Percentiles rank a stretch among this genome's conserved stretches.
phyloP scores from a whole-genome alignment of 1,140 invertebrate species.

The Leptinotarsa undecemlineata region DNA sequence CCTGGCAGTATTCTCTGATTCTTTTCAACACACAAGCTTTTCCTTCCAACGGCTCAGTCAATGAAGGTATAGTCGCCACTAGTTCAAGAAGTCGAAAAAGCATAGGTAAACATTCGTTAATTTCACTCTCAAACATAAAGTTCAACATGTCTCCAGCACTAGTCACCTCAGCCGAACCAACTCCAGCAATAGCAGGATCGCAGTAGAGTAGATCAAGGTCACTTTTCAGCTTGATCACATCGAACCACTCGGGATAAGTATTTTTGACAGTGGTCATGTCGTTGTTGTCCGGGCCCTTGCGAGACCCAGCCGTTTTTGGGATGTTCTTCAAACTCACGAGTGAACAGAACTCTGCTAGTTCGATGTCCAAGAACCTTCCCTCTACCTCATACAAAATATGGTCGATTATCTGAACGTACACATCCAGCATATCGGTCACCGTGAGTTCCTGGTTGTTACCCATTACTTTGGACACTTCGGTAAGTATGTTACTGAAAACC shows the following conservation, averaged over 20 bases:
- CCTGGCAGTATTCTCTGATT: background rate
- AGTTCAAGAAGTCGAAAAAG: conserved; percentile 15
- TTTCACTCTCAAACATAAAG: background rate
- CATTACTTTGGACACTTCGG: background rate
- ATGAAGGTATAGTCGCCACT: conserved; percentile 10
- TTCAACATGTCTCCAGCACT: background rate
- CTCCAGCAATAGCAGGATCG: conserved; percentile 7
- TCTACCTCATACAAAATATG: conserved; percentile 5
- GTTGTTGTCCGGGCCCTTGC: background rate
- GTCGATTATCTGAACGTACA: conserved; percentile 13
- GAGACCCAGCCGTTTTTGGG: background rate
- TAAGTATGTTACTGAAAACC: background rate
- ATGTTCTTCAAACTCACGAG: background rate
- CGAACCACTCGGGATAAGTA: conserved; percentile 7
- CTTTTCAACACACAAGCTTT: background rate
- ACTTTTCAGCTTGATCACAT: background rate
- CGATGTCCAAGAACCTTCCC: conserved; percentile 17
- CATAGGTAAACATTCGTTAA: background rate
- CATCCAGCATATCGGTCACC: conserved; percentile 4
- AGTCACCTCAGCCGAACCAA: background rate
- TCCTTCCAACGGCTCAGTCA: background rate
- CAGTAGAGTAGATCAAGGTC: conserved; percentile 15
- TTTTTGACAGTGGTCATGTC: background rate
- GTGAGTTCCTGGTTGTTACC: too few relatives aligned
- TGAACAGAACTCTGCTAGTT: conserved; percentile 9